Conservation (phyloP, 2,888 invertebrate species). For the Mimas tiliae region DNA sequence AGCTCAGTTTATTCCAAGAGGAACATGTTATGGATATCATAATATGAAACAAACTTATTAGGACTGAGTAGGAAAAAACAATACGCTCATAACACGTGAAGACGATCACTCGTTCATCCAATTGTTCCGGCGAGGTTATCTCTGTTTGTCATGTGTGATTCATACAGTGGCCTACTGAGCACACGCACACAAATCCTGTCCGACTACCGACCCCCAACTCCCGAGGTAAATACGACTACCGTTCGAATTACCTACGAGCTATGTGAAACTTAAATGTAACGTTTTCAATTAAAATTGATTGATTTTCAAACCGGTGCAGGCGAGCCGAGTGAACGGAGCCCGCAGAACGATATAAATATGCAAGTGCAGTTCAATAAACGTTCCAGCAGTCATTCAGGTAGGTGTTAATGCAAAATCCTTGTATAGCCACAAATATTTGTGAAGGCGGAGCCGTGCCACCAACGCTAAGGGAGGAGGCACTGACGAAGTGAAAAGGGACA, state of each 20-base stretch:
- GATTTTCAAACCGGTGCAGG: slow-evolving; percentile 38
- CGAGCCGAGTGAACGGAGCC: slow-evolving; percentile 38
- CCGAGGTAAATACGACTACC: neutral
- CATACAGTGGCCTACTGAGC: slow-evolving; percentile 44
- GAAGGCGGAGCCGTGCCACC: slow-evolving; percentile 51
- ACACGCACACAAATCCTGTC: slow-evolving; percentile 45
- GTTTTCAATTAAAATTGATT: slow-evolving; percentile 44
- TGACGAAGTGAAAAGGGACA: slow-evolving; percentile 1
- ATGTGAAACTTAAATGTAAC: slow-evolving; percentile 33
- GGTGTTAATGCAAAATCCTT: slow-evolving; percentile 74
- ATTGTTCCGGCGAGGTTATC: slow-evolving; percentile 53
- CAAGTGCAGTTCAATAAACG: slow-evolving; percentile 59
- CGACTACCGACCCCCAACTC: slow-evolving; percentile 27
- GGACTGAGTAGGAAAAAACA: neutral
- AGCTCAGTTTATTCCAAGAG: too few species aligned
- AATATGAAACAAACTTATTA: neutral
- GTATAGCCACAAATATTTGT: slow-evolving; percentile 67
- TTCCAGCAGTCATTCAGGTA: slow-evolving; percentile 51
- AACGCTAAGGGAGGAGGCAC: slow-evolving; percentile 40
- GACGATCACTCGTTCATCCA: slow-evolving; percentile 57
- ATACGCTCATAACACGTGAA: slow-evolving; percentile 28
- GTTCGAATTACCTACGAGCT: neutral
- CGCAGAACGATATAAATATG: slow-evolving; percentile 34
- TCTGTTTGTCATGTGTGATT: slow-evolving; percentile 63
- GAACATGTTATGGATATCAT: neutral